Evolutionary conservation across 2,113 vertebrate genomes (phyloP).

Genomic region (Semicossyphus pulcher): DNA sequence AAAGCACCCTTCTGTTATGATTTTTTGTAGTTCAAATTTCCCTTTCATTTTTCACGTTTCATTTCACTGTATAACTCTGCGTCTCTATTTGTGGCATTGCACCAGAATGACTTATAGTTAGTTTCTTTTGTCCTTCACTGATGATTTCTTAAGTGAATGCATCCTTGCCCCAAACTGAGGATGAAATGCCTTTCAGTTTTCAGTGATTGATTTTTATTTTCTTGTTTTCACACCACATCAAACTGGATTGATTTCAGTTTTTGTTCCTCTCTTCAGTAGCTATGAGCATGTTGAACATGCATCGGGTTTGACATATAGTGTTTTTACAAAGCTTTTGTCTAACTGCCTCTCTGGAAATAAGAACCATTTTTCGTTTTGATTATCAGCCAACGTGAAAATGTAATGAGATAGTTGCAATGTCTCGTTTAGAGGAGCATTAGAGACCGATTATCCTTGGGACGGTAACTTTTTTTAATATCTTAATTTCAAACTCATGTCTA

Average conservation of each 20-base stretch:
- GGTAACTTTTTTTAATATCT: slow-evolving; percentile 10
- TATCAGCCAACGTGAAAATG: slow-evolving; percentile 45
- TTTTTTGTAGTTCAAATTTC: neutral
- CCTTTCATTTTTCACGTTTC: slow-evolving; percentile 6
- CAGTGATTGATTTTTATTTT: slow-evolving; percentile 26
- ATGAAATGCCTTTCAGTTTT: slow-evolving; percentile 42
- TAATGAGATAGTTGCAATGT: slow-evolving; percentile 8
- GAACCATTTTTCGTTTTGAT: slow-evolving; percentile 20
- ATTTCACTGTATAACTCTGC: neutral
- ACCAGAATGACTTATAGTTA: slow-evolving; percentile 21
- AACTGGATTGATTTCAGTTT: slow-evolving; percentile 6
- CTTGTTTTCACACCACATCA: neutral
- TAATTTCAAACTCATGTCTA: slow-evolving; percentile 22
- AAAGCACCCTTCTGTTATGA: neutral
- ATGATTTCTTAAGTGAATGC: slow-evolving; percentile 11
- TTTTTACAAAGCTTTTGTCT: slow-evolving; percentile 39
- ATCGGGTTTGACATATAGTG: slow-evolving; percentile 15
- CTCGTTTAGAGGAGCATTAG: slow-evolving; percentile 23
- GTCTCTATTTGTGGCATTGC: neutral
- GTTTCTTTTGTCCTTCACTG: slow-evolving; percentile 10
- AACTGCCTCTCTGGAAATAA: slow-evolving; percentile 56
- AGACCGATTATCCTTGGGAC: slow-evolving; percentile 34
- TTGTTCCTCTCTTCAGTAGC: slow-evolving; percentile 3
- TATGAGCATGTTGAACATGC: slow-evolving; percentile 43
- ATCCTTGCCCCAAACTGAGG: slow-evolving; percentile 1